Base-by-base conservation (phyloP, 2,113 vertebrate species). In the Nycticorax nycticorax region DNA sequence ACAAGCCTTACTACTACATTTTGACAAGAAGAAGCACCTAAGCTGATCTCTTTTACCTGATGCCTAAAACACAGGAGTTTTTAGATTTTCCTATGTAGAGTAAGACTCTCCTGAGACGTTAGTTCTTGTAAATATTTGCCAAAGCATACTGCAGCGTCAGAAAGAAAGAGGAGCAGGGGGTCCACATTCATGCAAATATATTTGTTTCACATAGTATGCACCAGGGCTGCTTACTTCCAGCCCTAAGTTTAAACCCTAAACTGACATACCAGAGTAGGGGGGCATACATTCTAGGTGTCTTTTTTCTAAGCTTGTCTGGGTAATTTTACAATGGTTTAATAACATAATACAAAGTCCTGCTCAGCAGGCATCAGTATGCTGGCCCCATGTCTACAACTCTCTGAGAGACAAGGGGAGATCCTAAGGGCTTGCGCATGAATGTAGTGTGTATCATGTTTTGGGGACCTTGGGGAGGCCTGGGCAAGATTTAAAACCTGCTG, bases 11-110 rank as follows among this genome's bases (percentile, higher is more conserved):
- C 85, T 95, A 81, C 74, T 76, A 43, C 33, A 45, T 69, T 91
- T 85, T 92, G 74, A 88, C 81, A 85, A 76, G 72, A 92, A 78
- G 84, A 79, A 85, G 23, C 47, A 81, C 77, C 94, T 82, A 91
- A 92, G 47, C n/a, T 41, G 18, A n/a, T 43, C 17, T 84, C 17
- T 92, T 91, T 80, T 71, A 32, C 50, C 80, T 63, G 41, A 53
- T 57, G n/a, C 27, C 33, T 47, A 30, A 60, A 37, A 10, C n/a
- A 60, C 59, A 33, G n/a, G 33, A 87, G 8, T 18, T 91, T 95
- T 85, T 33, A 68, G 35, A 39, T 84, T 72, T 85, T 21, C 35
- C 20, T 55, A 6, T 6, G 13, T 20, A 67, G 52, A 56, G 6
- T 66, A 80, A 69, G 14, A 72, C 33, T 81, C 21, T 71, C 39